phyloP scores from a whole-genome alignment of 1,140 invertebrate species.

The Lethrus apterus region DNA sequence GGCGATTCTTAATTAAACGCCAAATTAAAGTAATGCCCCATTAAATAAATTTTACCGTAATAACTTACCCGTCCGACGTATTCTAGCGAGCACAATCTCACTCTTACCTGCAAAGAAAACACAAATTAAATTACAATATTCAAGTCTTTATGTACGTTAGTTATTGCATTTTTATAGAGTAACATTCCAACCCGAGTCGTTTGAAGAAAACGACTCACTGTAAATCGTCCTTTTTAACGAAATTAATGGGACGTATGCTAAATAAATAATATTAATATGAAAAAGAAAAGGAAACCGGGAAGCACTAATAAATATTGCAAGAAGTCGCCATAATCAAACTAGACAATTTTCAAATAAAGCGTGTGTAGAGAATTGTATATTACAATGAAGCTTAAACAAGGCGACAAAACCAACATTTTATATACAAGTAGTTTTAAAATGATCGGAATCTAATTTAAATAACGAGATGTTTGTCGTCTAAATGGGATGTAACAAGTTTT shows the following conservation, averaged over 20 bases:
- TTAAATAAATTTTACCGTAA: constrained; percentile 8
- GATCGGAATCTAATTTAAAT: constrained; percentile 11
- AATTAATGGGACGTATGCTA: constrained; percentile 23
- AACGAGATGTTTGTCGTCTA: background rate
- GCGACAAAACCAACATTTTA: background rate
- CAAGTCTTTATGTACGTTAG: constrained; percentile 24
- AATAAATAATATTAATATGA: constrained; percentile 11
- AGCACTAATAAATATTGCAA: background rate
- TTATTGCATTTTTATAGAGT: constrained; percentile 29
- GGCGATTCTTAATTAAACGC: constrained; percentile 7
- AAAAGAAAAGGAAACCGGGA: no score
- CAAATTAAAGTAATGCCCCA: constrained; percentile 5
- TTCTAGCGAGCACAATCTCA: background rate
- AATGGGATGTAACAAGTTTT: background rate
- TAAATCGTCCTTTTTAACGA: constrained; percentile 25
- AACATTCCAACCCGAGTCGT: constrained; percentile 22
- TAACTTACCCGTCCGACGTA: constrained; percentile 7
- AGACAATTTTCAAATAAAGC: background rate
- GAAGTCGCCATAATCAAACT: background rate
- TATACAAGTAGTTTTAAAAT: background rate
- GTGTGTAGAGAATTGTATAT: background rate
- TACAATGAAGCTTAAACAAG: background rate
- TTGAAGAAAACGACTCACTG: constrained; percentile 15
- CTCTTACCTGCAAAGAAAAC: constrained; percentile 28
- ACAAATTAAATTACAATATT: constrained; percentile 30